phyloP scores from a whole-genome alignment of 2,888 invertebrate species.

The Trissolcus japonicus region DNA sequence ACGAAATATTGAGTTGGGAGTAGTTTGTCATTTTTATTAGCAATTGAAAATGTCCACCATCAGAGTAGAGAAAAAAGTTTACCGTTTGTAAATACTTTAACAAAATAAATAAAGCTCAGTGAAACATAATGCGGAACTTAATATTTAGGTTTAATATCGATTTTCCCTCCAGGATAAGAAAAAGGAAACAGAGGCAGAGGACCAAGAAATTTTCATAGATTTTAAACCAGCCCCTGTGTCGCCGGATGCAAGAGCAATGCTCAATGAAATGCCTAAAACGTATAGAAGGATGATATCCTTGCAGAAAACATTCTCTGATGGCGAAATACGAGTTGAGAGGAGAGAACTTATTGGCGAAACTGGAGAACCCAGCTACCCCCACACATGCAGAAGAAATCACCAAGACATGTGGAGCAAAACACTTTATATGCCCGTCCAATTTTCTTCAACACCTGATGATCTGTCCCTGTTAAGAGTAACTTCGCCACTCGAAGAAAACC shows the following conservation, averaged over 20 bases:
- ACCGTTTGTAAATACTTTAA: no score
- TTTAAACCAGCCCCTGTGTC: constrained; percentile 87
- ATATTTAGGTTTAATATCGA: neutral
- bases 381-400: constrained; percentile 73
- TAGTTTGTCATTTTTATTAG: no score
- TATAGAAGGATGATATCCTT: constrained; percentile 78
- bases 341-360: constrained; percentile 74
- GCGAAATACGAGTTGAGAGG: constrained; percentile 82
- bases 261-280: constrained; percentile 69
- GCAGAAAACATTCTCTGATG: constrained; percentile 88
- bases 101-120: no score
- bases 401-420: constrained; percentile 72
- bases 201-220: constrained; percentile 90
- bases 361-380: constrained; percentile 75
- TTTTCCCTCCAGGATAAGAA: constrained; percentile 49
- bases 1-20: no score
- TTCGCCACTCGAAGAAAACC: constrained; percentile 69
- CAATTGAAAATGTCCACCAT: no score
- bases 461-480: constrained; percentile 69
- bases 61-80: no score
- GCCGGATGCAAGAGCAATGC: constrained; percentile 79
- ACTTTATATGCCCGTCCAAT: constrained; percentile 71
- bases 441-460: constrained; percentile 75
- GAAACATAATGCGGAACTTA: no score
- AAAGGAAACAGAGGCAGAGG: constrained; percentile 79